Evolutionary conservation across 2,113 vertebrate genomes (phyloP).

Genomic region (Suricata suricatta): DNA sequence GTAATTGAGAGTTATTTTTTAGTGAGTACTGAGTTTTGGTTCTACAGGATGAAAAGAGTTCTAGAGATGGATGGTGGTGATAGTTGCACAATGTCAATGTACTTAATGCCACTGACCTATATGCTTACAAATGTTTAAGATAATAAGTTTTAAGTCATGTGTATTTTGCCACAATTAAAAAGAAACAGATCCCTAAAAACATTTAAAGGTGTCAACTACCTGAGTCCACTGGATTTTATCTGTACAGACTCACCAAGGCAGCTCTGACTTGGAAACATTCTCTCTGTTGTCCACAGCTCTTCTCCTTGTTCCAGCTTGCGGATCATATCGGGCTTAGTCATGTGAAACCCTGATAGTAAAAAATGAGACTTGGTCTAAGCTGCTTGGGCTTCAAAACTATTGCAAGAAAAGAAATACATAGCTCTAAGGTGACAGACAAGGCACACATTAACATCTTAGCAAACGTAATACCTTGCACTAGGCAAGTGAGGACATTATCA

Average conservation of each 20-base stretch:
- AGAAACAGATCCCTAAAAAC: background rate
- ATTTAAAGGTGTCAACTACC: background rate
- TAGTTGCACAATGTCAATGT: background rate
- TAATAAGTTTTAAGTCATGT: background rate
- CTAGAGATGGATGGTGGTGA: background rate
- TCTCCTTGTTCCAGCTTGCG: conserved; percentile 72
- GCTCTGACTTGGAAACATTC: conserved; percentile 60
- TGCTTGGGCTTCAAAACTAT: conserved; percentile 15
- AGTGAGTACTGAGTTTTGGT: background rate
- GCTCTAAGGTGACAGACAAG: background rate
- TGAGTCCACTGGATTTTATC: background rate
- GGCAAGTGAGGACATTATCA: background rate
- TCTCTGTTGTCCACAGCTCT: conserved; percentile 71
- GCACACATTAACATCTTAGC: background rate
- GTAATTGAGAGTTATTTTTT: conserved; percentile 7
- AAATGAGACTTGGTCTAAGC: conserved; percentile 45
- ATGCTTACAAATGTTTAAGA: background rate
- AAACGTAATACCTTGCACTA: conserved; percentile 21
- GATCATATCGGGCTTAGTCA: conserved; percentile 74
- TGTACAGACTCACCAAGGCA: conserved; percentile 64
- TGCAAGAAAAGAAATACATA: conserved; percentile 23
- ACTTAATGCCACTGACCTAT: background rate
- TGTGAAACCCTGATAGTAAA: conserved; percentile 71
- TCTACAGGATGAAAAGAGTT: conserved; percentile 19
- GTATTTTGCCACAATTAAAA: conserved; percentile 4